Percentiles rank a stretch among this genome's conserved stretches.
These are phyloP conservation scores for Protosalanx chinensis DNA, from an alignment of 2,797 vertebrate species.

Conservation along the genomic window DNA sequence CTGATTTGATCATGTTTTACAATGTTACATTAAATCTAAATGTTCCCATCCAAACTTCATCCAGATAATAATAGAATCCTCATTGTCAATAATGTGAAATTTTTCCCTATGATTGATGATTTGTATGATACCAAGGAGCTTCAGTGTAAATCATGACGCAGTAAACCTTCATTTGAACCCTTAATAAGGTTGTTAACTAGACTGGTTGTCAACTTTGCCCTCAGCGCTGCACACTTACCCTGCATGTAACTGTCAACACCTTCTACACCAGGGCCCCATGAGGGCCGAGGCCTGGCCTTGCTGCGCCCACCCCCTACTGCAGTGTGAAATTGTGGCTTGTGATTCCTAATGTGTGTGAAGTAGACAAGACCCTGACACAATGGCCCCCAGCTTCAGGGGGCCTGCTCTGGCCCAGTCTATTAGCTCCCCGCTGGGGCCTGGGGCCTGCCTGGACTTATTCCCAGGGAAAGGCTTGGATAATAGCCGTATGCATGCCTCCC, in stretches of 20 bases:
- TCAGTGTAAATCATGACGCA: constrained; percentile 36
- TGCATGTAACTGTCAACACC: constrained; percentile 74
- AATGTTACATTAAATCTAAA: not conserved
- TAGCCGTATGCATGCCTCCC: constrained; percentile 54
- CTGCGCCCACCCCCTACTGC: constrained; percentile 61
- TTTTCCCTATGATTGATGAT: not conserved
- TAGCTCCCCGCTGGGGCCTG: constrained; percentile 69
- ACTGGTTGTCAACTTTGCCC: constrained; percentile 73
- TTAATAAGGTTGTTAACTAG: constrained; percentile 57
- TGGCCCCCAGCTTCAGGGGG: constrained; percentile 63
- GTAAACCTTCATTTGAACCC: constrained; percentile 55
- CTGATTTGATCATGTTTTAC: too few species aligned
- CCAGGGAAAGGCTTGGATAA: constrained; percentile 65
- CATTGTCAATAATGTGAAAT: not conserved
- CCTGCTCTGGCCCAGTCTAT: constrained; percentile 67
- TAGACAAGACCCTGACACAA: constrained; percentile 78
- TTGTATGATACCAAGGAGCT: not conserved
- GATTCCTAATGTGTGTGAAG: constrained; percentile 81
- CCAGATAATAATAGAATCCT: not conserved
- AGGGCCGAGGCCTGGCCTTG: constrained; percentile 27
- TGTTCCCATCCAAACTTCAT: not conserved
- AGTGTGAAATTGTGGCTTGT: constrained; percentile 81
- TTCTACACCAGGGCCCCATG: constrained; percentile 65
- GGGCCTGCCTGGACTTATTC: constrained; percentile 66
- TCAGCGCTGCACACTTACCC: constrained; percentile 65